Evolutionary conservation across 2,113 vertebrate species (phyloP), one percentile per base, ranked within the genome.

Genomic region (Pao palembangensis): DNA sequence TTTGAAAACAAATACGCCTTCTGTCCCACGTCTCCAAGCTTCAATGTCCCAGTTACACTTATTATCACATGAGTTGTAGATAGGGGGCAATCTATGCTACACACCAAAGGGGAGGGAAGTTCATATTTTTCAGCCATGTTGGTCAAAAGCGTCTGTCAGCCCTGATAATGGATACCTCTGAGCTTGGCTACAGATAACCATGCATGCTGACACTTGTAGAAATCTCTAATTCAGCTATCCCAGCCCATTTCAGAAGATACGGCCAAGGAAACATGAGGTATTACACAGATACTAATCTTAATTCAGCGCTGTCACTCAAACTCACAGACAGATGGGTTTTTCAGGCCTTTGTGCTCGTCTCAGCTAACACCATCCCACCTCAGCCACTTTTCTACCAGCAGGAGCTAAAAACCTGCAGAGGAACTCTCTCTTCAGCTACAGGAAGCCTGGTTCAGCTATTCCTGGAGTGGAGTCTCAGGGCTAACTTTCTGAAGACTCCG

Each of bases 201-300:
- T 59, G 61, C 18, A 51, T 2, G 11, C 15, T 18, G 62, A 70
- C 55, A 69, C 51, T 51, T 49, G 63, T 41, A 67, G n/a, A 79
- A 84, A 79, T 62, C 71, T 73, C 66, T 61, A 44, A 78, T 68
- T 65, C 70, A 25, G 48, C 21, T 1, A 38, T 42, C 58, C 67
- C 63, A 67, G n/a, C 34, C 56, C 19, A 60, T 55, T 54, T 75
- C 18, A 58, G 79, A 80, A 70, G 79, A 66, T 25, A 69, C 66
- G 52, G 74, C 55, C 46, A 16, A 56, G 53, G 64, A 43, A 85
- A 71, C 51, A 61, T 46, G 54, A 48, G 44, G 62, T 63, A 78
- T 86, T 85, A 85, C 58, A 60, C n/a, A 64, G 86, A 87, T 88
- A 78, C 46, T 0, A 58, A 88, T 88, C 85, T 73, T 53, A 76